Conservation (phyloP, 2,888 invertebrate species). For the Melanostoma mellinum region DNA sequence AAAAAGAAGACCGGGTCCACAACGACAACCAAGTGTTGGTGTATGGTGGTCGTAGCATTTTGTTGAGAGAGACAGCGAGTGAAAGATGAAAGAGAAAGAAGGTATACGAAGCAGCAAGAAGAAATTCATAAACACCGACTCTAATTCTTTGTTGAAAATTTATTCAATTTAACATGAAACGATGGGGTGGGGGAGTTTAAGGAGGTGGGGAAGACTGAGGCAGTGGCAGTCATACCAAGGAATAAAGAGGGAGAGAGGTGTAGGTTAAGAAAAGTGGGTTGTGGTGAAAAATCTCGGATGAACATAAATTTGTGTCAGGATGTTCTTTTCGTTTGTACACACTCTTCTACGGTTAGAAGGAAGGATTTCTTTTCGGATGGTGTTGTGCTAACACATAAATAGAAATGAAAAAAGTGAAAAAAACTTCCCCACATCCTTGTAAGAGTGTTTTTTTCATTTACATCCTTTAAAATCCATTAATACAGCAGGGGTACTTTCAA, state of each 20-base stretch:
- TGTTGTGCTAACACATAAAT: slow-evolving; percentile 2
- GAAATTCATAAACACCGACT: slow-evolving; percentile 68
- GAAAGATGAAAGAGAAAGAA: neutral
- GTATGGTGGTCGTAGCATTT: slow-evolving; percentile 15
- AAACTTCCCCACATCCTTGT: slow-evolving; percentile 42
- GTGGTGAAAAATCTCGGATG: slow-evolving; percentile 61
- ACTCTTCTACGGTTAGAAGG: slow-evolving; percentile 17
- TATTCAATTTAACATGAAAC: slow-evolving; percentile 63
- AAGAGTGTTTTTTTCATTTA: slow-evolving; percentile 55
- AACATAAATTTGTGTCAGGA: slow-evolving; percentile 69
- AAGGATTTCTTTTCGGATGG: slow-evolving; percentile 14
- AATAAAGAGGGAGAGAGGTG: neutral
- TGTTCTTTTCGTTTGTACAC: slow-evolving; percentile 48
- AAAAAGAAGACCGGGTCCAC: slow-evolving; percentile 35
- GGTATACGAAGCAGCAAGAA: slow-evolving; percentile 28
- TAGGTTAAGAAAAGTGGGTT: slow-evolving; percentile 2
- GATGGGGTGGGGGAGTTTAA: neutral
- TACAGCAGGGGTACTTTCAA: slow-evolving; percentile 4
- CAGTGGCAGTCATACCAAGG: slow-evolving; percentile 7
- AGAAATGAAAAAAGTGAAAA: neutral
- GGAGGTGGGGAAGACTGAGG: neutral
- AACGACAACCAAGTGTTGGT: slow-evolving; percentile 4
- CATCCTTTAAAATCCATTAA: slow-evolving; percentile 65
- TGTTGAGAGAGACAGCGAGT: slow-evolving; percentile 10
- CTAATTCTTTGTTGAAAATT: slow-evolving; percentile 67